Evolutionary conservation across 2,888 invertebrate species (phyloP).

Genomic region (Chymomyza amoena): DNA sequence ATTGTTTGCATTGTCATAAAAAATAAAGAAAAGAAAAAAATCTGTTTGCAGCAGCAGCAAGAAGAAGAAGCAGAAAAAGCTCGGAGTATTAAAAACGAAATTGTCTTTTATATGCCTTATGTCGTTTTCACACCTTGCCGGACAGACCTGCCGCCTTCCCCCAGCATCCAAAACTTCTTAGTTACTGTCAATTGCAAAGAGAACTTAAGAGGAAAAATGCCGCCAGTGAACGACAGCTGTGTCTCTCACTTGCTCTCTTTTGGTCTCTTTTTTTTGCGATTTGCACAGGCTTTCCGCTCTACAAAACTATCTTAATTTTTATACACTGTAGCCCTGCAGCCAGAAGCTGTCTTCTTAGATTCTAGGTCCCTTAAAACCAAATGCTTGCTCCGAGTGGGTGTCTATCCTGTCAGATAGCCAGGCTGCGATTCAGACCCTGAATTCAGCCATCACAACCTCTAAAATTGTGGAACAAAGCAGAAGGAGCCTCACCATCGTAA

Average conservation of each 20-base stretch:
- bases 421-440: no score
- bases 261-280: neutral
- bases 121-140: conserved; percentile 64
- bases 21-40: conserved; percentile 31
- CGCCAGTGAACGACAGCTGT: conserved; percentile 9
- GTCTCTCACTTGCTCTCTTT: conserved; percentile 22
- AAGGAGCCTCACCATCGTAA: no score
- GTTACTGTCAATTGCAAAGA: neutral
- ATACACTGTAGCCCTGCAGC: no score
- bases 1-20: conserved; percentile 53
- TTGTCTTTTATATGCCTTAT: conserved; percentile 10
- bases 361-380: no score
- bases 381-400: no score
- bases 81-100: conserved; percentile 5
- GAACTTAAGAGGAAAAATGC: neutral
- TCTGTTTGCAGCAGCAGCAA: conserved; percentile 6
- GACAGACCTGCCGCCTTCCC: neutral
- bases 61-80: conserved; percentile 3
- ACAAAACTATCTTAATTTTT: neutral
- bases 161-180: neutral
- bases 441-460: no score
- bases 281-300: neutral
- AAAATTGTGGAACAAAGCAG: no score
- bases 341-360: no score
- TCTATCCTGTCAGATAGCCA: no score